Evolutionary conservation across 2,113 vertebrate species (phyloP).

Genomic region (Hiodon tergisus): DNA sequence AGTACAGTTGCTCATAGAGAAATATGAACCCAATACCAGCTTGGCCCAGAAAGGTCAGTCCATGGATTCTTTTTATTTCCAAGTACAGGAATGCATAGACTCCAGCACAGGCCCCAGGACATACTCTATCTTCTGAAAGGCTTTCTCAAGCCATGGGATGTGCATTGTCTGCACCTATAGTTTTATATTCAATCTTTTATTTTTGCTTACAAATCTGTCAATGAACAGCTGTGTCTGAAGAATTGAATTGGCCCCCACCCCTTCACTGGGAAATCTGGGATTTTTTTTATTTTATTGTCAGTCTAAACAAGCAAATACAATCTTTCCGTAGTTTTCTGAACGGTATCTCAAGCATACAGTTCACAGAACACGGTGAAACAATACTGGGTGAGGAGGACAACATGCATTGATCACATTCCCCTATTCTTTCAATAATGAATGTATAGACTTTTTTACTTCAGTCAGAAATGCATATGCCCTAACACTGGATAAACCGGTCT

Average conservation of each 20-base stretch:
- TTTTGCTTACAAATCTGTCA: no score
- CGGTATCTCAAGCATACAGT: no score
- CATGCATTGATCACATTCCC: no score
- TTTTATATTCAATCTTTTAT: background rate
- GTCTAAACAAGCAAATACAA: no score
- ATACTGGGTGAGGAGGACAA: no score
- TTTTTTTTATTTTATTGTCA: no score
- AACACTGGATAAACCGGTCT: no score
- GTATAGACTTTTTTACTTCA: no score
- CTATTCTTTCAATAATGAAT: no score
- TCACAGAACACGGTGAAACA: no score
- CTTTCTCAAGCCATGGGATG: background rate
- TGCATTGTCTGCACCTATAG: background rate
- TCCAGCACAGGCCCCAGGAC: background rate
- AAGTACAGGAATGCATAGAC: conserved; percentile 2
- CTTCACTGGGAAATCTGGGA: background rate
- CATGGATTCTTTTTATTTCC: background rate
- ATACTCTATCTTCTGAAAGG: background rate
- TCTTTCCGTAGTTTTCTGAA: no score
- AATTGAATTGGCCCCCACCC: background rate
- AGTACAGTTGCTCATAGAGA: conserved; percentile 92
- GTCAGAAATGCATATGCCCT: no score
- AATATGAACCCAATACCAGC: conserved; percentile 80
- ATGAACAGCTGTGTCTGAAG: background rate
- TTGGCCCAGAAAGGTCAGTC: conserved; percentile 85